phyloP scores from a whole-genome alignment of 2,888 invertebrate genomes.

The Melolontha melolontha region DNA sequence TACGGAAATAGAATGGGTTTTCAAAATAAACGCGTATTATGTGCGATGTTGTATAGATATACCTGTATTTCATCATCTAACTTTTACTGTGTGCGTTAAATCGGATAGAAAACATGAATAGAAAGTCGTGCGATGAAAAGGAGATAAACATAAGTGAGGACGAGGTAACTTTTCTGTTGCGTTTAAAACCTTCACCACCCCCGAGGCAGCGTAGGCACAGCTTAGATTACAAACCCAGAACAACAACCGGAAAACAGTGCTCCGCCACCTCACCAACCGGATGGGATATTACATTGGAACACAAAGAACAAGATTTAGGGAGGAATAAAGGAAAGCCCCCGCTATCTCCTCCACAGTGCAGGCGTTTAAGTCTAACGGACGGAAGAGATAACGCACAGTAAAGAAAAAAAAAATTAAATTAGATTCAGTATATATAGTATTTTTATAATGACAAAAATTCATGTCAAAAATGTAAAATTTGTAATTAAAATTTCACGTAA shows the following conservation, averaged over 20 bases:
- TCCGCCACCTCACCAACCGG: constrained; percentile 52
- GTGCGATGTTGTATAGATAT: not conserved
- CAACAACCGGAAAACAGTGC: constrained; percentile 39
- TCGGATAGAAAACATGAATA: constrained; percentile 24
- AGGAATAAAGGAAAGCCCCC: constrained; percentile 43
- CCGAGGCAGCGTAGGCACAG: constrained; percentile 57
- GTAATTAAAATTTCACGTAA: too few relatives aligned
- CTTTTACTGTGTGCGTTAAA: not conserved
- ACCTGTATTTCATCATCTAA: not conserved
- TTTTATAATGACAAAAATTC: not conserved
- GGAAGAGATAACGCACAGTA: constrained; percentile 26
- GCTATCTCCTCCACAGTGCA: constrained; percentile 47
- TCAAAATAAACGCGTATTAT: not conserved
- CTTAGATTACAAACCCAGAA: constrained; percentile 47
- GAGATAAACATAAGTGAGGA: constrained; percentile 55
- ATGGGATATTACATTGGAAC: constrained; percentile 63
- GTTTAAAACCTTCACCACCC: constrained; percentile 61
- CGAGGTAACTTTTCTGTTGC: constrained; percentile 62
- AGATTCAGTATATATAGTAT: not conserved
- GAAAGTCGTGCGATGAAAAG: constrained; percentile 20
- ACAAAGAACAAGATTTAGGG: constrained; percentile 44
- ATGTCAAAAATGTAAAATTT: too few relatives aligned
- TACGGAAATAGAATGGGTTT: constrained; percentile 13
- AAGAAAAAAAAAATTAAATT: constrained; percentile 10
- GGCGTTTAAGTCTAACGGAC: constrained; percentile 25